phyloP scores from a whole-genome alignment of 2,888 invertebrate genomes.

The Endotricha flammealis region DNA sequence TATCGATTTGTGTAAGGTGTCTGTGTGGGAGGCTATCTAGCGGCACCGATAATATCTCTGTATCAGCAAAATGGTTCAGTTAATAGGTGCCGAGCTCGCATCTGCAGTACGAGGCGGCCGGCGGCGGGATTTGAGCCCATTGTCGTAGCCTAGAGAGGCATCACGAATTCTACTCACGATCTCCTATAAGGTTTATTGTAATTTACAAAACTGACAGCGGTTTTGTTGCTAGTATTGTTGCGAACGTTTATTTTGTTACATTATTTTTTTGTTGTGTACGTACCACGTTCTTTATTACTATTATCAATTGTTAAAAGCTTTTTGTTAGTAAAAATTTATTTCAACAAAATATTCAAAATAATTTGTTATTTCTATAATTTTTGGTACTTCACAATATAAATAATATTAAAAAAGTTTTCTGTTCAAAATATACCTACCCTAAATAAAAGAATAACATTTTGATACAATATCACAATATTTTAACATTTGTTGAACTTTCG shows the following conservation, averaged over 20 bases:
- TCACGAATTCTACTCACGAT: conserved; percentile 68
- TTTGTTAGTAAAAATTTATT: no score
- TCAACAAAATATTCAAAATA: no score
- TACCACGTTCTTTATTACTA: conserved; percentile 5
- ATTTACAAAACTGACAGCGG: conserved; percentile 72
- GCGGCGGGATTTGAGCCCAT: conserved; percentile 54
- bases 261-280: conserved; percentile 25
- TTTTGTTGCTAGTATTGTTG: conserved; percentile 57
- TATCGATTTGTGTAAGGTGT: conserved; percentile 17
- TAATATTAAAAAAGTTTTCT: neutral
- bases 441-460: neutral
- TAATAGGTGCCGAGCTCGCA: conserved; percentile 50
- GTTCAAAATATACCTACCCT: neutral
- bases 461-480: neutral
- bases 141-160: conserved; percentile 55
- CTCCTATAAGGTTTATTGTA: conserved; percentile 69
- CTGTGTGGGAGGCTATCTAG: conserved; percentile 22
- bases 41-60: conserved; percentile 36
- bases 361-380: no score
- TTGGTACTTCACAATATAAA: no score
- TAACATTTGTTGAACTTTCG: neutral
- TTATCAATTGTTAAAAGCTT: conserved; percentile 1
- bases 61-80: conserved; percentile 42
- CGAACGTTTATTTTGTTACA: conserved; percentile 57
- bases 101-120: conserved; percentile 41